These are phyloP conservation scores for Brachyrhaphis roseni DNA, from an alignment of 2,797 vertebrate species.

Conservation along the genomic window DNA sequence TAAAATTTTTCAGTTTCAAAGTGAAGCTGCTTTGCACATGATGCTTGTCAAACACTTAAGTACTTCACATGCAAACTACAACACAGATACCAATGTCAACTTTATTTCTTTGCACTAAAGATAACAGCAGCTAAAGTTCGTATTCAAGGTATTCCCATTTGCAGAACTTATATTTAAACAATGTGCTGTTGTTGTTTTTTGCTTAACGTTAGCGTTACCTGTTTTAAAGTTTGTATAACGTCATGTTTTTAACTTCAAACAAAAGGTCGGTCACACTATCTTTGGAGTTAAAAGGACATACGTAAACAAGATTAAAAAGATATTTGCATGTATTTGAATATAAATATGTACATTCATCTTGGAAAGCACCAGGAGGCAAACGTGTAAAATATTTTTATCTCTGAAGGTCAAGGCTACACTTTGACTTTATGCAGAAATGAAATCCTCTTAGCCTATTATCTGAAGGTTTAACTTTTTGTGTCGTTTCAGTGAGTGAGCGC, in stretches of 20 bases:
- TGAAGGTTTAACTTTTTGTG: background rate
- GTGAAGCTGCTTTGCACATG: background rate
- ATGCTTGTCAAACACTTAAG: background rate
- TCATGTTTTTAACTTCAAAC: background rate
- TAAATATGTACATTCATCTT: background rate
- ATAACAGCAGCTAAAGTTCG: background rate
- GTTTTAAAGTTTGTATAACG: background rate
- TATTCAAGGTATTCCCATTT: constrained; percentile 23
- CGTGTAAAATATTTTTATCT: background rate
- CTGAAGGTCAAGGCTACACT: background rate
- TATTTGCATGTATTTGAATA: background rate
- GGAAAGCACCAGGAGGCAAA: background rate
- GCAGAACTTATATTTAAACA: background rate
- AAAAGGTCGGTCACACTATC: background rate
- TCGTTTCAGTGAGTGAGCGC: background rate
- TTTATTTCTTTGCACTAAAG: background rate
- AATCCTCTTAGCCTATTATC: background rate
- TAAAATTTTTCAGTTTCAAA: background rate
- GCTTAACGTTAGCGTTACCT: background rate
- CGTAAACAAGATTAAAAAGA: background rate
- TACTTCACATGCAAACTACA: background rate
- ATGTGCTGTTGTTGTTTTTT: background rate
- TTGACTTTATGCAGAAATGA: background rate
- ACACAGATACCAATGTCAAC: background rate
- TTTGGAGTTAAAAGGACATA: background rate